Evolutionary conservation across 2,888 invertebrate genomes (phyloP), one percentile per base, ranked within the genome.

Genomic region (Cheilosia vernalis): DNA sequence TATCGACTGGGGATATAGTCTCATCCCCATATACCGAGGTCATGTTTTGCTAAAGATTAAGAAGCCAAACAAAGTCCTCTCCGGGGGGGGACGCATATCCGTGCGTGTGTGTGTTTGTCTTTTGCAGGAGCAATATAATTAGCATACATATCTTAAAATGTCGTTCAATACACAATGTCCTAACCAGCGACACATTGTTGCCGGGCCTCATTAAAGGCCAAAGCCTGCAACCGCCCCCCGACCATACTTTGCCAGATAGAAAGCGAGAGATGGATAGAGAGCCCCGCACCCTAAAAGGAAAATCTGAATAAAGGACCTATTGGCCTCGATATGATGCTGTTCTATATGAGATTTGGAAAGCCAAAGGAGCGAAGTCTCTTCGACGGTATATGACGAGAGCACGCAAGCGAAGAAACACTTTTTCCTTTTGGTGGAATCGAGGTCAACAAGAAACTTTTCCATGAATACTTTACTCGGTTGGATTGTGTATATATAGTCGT

Each of bases 71-170:
- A 81, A 66, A 72, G 63, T 74, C 69, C 69, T 49, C 56, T 74
- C 49, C 37, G 15, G 61, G 51, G 47, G 55, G 40, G 60, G 4
- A 49, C 13, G 19, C 6, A 17, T 58, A 4, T 21, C n/a, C 15
- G 2, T 10, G 24, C 15, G 44, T 21, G 33, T 33, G 47, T 56
- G 10, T 37, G 15, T 44, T 9, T 56, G 10, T 33, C 10, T 40
- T 49, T 55, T 66, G 33, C 66, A 37, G 24, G 44, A 66, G 67
- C 85, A 76, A 81, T 81, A 76, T 77, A 85, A 85, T 85, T 85
- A 81, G 85, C 85, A 85, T 85, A 81, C 80, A 85, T 81, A 81
- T 85, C 81, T 85, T 72, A 76, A 66, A 72, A 66, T 53, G 24
- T 27, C 55, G 40, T 61, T 76, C 61, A 64, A 72, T 81, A 72